Conservation (phyloP, 2,797 vertebrate genomes). For the Manis crassicaudata region DNA sequence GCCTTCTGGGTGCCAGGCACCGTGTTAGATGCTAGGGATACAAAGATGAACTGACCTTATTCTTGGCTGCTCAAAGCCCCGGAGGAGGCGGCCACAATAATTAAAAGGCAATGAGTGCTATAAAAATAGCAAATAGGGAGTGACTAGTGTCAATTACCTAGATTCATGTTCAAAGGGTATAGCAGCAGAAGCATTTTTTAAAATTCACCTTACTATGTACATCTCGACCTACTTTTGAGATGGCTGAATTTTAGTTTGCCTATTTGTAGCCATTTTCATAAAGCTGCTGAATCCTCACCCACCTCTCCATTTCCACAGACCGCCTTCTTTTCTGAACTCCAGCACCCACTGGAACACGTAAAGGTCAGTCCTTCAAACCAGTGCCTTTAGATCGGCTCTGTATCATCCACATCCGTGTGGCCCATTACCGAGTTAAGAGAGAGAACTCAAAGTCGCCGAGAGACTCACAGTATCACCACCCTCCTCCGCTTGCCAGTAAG, state of each 20-base stretch:
- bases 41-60: slow-evolving; percentile 29
- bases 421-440: background rate
- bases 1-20: slow-evolving; percentile 35
- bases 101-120: background rate
- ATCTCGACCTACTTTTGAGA: background rate
- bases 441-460: background rate
- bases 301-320: background rate
- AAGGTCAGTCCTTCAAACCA: background rate
- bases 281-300: background rate
- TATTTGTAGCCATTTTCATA: background rate
- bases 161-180: background rate
- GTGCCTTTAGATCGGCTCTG: background rate
- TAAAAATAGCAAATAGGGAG: background rate
- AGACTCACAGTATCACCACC: background rate
- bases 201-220: background rate
- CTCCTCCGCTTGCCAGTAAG: background rate
- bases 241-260: background rate
- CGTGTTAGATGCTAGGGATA: background rate
- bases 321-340: background rate
- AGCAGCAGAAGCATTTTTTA: background rate
- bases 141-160: background rate
- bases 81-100: background rate
- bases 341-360: background rate
- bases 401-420: background rate
- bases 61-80: slow-evolving; percentile 14